Base-by-base conservation (phyloP, 1,140 invertebrate genomes). In the Heliconius melpomene region DNA sequence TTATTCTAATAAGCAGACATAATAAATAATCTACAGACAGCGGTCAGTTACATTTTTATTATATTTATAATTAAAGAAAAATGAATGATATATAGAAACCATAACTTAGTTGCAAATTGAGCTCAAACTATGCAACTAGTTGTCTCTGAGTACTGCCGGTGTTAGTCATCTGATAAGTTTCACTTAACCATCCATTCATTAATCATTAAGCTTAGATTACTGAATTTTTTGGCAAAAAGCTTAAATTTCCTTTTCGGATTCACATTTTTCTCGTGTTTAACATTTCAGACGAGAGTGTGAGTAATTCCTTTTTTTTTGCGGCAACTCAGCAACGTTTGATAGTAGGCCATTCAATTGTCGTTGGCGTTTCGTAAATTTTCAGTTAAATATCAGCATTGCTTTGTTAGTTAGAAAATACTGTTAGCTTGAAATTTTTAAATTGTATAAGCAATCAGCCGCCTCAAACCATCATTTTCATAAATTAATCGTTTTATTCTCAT, bases 281-380 rank as follows among this genome's bases (percentile, higher is more conserved):
- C 9, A n/a, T 60, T n/a, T n/a, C n/a, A 60, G 2, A 11, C 23
- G n/a, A 60, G 57, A 11, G 57, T 60, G 57, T 60, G 71, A 79
- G 46, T 80, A 83, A 83, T 85, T 82, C 83, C 78, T 75, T 75
- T 74, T 85, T 82, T 85, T 84, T 82, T 78, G 32, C 57, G 74
- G 74, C 46, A 74, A 79, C 71, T 66, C 75, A 40, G 78, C n/a
- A 46, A 75, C 72, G 32, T 80, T 80, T 78, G 81, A 82, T 82
- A 75, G 81, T 79, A 70, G 66, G 75, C 75, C 20, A 82, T 82
- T 73, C 72, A 72, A 80, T 72, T 75, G 36, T 77, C 75, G 81
- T 78, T 80, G 79, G 77, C 72, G 73, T 46, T 54, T 74, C 75
- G 54, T 40, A 82, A 81, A 50, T 75, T 26, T 78, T 71, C 60